Conservation (phyloP, 2,113 vertebrate genomes). For the Trematomus loennbergii region DNA sequence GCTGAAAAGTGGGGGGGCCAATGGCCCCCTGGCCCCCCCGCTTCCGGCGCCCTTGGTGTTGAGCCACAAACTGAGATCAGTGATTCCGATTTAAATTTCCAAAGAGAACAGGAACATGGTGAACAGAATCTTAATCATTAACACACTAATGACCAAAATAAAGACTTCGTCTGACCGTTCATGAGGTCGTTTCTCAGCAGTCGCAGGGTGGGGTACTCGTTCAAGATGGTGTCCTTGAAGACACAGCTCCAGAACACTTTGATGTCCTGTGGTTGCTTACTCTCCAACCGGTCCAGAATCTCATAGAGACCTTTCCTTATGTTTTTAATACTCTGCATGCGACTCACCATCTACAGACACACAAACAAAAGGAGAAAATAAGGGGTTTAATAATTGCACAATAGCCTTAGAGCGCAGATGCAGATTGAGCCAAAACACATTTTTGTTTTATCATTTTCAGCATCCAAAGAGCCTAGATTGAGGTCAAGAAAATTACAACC, state of each 20-base stretch:
- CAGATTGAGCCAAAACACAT: too few relatives aligned
- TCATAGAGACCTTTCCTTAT: slow-evolving; percentile 59
- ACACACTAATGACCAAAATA: neutral
- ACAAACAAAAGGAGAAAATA: neutral
- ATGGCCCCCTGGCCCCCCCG: too few relatives aligned
- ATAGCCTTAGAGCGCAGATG: too few relatives aligned
- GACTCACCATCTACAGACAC: slow-evolving; percentile 68
- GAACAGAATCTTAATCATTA: neutral
- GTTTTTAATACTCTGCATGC: slow-evolving; percentile 59
- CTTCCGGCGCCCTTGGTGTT: too few relatives aligned
- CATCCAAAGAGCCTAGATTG: too few relatives aligned
- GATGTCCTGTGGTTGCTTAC: slow-evolving; percentile 31
- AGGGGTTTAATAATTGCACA: too few relatives aligned
- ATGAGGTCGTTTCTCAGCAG: slow-evolving; percentile 61
- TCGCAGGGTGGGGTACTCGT: slow-evolving; percentile 60
- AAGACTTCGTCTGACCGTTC: slow-evolving; percentile 66
- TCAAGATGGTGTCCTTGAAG: slow-evolving; percentile 71
- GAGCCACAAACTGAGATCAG: too few relatives aligned
- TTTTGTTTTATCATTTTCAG: too few relatives aligned
- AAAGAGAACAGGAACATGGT: neutral
- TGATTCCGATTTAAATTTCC: too few relatives aligned
- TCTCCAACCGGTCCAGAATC: slow-evolving; percentile 75
- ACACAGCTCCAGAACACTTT: slow-evolving; percentile 71
- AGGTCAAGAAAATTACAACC: too few relatives aligned
- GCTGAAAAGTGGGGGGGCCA: too few relatives aligned